Evolutionary conservation across 1,140 invertebrate species (phyloP).

Genomic region (Sesamia nonagrioides): DNA sequence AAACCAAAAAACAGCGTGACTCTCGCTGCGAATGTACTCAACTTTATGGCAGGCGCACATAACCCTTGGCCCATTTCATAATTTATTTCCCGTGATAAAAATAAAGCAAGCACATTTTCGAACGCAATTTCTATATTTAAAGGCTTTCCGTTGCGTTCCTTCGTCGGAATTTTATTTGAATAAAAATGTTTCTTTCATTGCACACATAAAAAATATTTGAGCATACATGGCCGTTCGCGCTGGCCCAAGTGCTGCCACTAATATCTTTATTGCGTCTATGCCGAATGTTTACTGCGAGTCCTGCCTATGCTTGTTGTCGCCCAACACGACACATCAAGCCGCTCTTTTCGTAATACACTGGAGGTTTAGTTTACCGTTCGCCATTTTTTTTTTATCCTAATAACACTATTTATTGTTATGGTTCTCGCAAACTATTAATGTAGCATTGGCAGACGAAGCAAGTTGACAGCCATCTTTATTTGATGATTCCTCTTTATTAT

Average conservation of each 20-base stretch:
- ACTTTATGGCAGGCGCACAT: slow-evolving; percentile 33
- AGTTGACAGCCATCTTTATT: slow-evolving; percentile 13
- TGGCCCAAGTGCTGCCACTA: slow-evolving; percentile 55
- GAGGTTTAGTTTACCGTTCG: slow-evolving; percentile 37
- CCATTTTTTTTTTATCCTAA: slow-evolving; percentile 46
- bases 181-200: slow-evolving; percentile 56
- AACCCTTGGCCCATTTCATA: slow-evolving; percentile 46
- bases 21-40: slow-evolving; percentile 10
- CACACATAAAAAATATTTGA: slow-evolving; percentile 54
- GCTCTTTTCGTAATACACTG: slow-evolving; percentile 42
- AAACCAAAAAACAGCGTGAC: slow-evolving; percentile 13
- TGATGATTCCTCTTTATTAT: slow-evolving; percentile 31
- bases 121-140: slow-evolving; percentile 49
- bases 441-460: slow-evolving; percentile 29
- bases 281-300: slow-evolving; percentile 61
- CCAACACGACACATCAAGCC: slow-evolving; percentile 52
- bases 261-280: slow-evolving; percentile 63
- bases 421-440: slow-evolving; percentile 48
- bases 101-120: slow-evolving; percentile 45
- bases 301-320: slow-evolving; percentile 55
- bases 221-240: slow-evolving; percentile 52
- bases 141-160: slow-evolving; percentile 42
- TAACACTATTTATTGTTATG: slow-evolving; percentile 51
- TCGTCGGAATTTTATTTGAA: slow-evolving; percentile 51
- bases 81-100: slow-evolving; percentile 48